Conservation (phyloP, 2,888 invertebrate species). For the Pharmacophagus antenor region DNA sequence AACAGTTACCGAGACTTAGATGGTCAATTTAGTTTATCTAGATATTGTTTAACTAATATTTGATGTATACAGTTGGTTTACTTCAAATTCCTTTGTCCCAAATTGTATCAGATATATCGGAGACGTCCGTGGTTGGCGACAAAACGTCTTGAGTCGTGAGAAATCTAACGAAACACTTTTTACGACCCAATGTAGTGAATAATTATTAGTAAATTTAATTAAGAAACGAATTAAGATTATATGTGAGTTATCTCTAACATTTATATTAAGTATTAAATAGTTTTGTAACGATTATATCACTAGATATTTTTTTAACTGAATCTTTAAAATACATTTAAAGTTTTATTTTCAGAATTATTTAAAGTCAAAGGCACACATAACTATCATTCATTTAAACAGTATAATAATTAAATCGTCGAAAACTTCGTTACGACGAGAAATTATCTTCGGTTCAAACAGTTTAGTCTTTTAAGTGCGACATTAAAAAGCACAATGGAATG, state of each 20-base stretch:
- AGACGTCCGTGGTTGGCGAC: conserved; percentile 20
- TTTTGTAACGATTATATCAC: not conserved
- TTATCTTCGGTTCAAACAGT: not conserved
- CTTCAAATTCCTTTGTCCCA: not conserved
- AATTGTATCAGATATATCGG: not conserved
- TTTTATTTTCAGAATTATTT: too few relatives aligned
- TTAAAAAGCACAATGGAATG: conserved; percentile 18
- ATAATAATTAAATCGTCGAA: not conserved
- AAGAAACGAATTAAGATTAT: conserved; percentile 12
- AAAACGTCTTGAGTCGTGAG: conserved; percentile 28
- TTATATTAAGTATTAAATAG: not conserved
- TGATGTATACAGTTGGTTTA: too few relatives aligned
- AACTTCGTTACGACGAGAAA: not conserved
- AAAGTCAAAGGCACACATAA: too few relatives aligned
- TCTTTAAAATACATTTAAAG: too few relatives aligned
- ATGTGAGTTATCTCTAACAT: not conserved
- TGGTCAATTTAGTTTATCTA: not conserved
- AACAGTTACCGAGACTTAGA: too few relatives aligned
- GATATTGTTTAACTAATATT: not conserved
- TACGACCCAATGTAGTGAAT: conserved; percentile 25
- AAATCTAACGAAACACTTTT: conserved; percentile 29
- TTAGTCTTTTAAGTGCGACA: not conserved
- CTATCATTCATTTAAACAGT: not conserved
- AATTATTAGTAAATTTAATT: conserved; percentile 21
- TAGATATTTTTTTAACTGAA: too few relatives aligned